These are phyloP conservation scores for Anodontia alba DNA, from an alignment of 2,888 invertebrate genomes.

Conservation along the genomic window DNA sequence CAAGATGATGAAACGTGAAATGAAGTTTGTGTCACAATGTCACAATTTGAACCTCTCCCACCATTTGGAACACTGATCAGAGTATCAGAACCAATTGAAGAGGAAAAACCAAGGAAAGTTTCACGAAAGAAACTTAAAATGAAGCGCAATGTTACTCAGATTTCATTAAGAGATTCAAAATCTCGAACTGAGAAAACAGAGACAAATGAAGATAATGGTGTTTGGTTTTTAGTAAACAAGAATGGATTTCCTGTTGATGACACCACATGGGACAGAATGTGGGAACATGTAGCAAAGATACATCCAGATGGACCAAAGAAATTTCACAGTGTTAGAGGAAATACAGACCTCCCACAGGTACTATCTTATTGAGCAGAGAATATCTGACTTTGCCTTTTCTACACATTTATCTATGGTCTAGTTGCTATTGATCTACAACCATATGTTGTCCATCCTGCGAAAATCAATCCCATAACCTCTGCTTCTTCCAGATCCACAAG, in stretches of 20 bases:
- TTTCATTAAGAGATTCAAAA: conserved; percentile 35
- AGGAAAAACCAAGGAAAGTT: conserved; percentile 18
- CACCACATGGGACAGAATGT: conserved; percentile 84
- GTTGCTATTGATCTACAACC: no score
- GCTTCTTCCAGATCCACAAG: no score
- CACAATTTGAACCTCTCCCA: conserved; percentile 19
- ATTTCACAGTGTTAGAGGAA: conserved; percentile 70
- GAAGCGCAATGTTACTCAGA: conserved; percentile 52
- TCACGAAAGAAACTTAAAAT: conserved; percentile 27
- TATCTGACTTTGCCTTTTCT: no score
- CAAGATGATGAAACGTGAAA: no score
- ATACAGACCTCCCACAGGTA: conserved; percentile 73
- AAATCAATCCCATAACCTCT: no score
- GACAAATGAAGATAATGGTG: conserved; percentile 79
- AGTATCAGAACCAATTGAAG: conserved; percentile 45
- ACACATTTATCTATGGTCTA: no score
- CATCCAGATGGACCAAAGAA: conserved; percentile 80
- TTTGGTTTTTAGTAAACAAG: conserved; percentile 84
- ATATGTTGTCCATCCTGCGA: no score
- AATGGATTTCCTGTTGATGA: conserved; percentile 83
- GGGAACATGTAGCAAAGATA: conserved; percentile 82
- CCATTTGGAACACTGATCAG: conserved; percentile 53
- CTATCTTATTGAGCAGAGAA: no score
- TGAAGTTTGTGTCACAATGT: no score
- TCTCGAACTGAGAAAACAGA: conserved; percentile 69